Conservation (phyloP, 1,140 invertebrate genomes). For the Drosophila melanica region DNA sequence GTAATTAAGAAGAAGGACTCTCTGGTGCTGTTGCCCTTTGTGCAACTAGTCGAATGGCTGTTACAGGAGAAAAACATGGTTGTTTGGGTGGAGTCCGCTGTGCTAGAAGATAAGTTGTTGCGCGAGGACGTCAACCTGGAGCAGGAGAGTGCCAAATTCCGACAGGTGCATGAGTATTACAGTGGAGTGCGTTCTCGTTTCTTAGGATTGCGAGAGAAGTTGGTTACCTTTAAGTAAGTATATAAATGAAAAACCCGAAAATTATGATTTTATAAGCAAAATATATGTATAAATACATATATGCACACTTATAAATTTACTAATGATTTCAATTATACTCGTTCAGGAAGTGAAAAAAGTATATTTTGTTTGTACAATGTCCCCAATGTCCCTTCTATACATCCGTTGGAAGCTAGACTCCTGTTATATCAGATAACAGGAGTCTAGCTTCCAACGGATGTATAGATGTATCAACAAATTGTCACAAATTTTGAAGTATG, state of each 20-base stretch:
- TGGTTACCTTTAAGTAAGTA: conserved; percentile 91
- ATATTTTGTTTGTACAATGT: too few species aligned
- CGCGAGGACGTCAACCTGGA: conserved; percentile 86
- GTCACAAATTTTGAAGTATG: too few species aligned
- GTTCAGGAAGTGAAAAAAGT: too few species aligned
- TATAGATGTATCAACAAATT: too few species aligned
- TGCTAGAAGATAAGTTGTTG: conserved; percentile 92
- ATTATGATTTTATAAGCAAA: neutral
- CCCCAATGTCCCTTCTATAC: too few species aligned
- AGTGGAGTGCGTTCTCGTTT: conserved; percentile 86
- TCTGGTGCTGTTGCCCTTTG: conserved; percentile 93
- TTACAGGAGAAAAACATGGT: conserved; percentile 97
- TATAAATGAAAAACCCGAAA: too few species aligned
- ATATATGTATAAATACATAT: neutral
- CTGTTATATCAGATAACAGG: too few species aligned
- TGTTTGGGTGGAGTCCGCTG: conserved; percentile 96
- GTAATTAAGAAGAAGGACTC: conserved; percentile 98
- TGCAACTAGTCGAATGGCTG: conserved; percentile 96
- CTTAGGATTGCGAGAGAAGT: conserved; percentile 89
- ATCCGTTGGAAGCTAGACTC: too few species aligned
- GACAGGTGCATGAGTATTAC: conserved; percentile 62
- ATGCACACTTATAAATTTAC: too few species aligned
- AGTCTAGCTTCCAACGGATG: too few species aligned
- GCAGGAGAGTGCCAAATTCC: conserved; percentile 64
- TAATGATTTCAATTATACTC: too few species aligned